Conservation (phyloP, 2,113 vertebrate species). For the Numida meleagris region DNA sequence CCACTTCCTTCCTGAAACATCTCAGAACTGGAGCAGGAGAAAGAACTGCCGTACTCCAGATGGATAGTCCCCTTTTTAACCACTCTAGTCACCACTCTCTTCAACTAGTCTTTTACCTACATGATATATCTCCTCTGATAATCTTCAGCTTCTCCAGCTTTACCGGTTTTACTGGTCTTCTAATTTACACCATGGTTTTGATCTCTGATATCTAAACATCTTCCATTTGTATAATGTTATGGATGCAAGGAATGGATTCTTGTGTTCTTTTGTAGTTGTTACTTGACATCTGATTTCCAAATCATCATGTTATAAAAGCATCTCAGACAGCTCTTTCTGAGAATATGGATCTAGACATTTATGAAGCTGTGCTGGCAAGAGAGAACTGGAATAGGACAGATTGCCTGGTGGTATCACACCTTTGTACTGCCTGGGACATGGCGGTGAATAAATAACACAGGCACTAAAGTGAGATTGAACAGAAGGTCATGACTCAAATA, state of each 20-base stretch:
- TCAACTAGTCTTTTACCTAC: background rate
- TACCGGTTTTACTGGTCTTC: slow-evolving; percentile 12
- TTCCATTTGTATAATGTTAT: background rate
- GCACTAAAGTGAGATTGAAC: background rate
- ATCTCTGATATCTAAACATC: background rate
- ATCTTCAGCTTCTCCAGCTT: background rate
- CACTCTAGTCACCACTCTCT: background rate
- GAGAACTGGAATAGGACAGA: background rate
- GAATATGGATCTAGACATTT: background rate
- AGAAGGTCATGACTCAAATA: background rate
- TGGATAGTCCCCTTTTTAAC: background rate
- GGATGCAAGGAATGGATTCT: background rate
- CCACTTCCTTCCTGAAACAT: background rate
- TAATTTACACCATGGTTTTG: background rate
- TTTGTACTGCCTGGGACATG: background rate
- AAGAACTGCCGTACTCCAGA: background rate
- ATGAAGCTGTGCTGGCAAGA: background rate
- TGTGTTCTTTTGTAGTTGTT: background rate
- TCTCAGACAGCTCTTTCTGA: background rate
- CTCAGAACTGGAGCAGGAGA: background rate
- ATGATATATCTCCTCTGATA: background rate
- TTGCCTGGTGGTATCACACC: background rate
- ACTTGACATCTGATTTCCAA: background rate
- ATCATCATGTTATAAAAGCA: background rate
- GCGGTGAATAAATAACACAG: background rate